Evolutionary conservation across 2,888 invertebrate genomes (phyloP), one percentile per base, ranked within the genome.

Genomic region (Mellilla xanthometata): DNA sequence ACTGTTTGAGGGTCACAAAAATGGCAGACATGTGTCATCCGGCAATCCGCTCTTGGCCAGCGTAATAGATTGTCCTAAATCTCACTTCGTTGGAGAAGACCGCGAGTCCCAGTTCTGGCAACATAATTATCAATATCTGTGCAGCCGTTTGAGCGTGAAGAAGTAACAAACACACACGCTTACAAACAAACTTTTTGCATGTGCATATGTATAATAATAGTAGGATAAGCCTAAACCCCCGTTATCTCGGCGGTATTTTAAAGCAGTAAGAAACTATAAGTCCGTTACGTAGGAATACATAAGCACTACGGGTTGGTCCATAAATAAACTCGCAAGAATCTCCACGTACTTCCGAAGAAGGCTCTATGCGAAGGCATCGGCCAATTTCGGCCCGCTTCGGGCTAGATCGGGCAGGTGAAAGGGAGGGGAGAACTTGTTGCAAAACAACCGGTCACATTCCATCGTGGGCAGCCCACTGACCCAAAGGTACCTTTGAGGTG

Each of bases 401-500:
- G 65, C 56, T 27, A 28, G 28, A 43, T 39, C 32, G 58, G 58
- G 56, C 55, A 72, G 65, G 64, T 41, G 75, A 80, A 60, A 56
- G 78, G 62, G 81, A 76, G 39, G 58, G 60, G 51, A 68, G 77
- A 85, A 87, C 85, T 84, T 85, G 84, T 86, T 85, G 86, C 87
- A 76, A 88, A 86, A 82, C 75, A 71, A 67, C 68, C 73, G 78
- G 65, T 79, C 76, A 73, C 88, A 87, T 88, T 87, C 88, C 84
- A 56, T n/a, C n/a, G 65, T 51, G 51, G 52, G 60, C 82, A 84
- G 84, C 87, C 88, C 79, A 88, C 75, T 89, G 82, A 88, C 88
- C 88, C 72, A 87, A 83, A 84, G 81, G 76, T 72, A 54, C 43
- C 35, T 39, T n/a, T n/a, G n/a, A n/a, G n/a, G n/a, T n/a, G n/a